Conservation (phyloP, 2,113 vertebrate species). For the Chelonoidis abingdonii region DNA sequence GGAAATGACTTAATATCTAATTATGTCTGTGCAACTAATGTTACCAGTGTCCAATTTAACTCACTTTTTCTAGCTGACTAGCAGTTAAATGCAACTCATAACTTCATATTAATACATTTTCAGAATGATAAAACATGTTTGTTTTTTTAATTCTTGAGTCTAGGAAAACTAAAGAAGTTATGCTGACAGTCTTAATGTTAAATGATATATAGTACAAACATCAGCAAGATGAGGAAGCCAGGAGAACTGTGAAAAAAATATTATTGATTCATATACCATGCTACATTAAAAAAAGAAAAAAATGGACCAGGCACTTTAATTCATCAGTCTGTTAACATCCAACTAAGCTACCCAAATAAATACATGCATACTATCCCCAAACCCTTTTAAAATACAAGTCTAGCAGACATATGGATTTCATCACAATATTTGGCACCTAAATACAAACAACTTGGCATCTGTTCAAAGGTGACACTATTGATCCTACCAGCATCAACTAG, state of each 20-base stretch:
- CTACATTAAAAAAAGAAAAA: background rate
- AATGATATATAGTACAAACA: background rate
- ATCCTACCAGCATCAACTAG: background rate
- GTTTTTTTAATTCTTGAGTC: background rate
- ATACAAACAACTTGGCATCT: background rate
- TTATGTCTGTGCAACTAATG: background rate
- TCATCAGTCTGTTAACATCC: background rate
- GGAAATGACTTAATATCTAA: fast-evolving
- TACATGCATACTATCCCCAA: fast-evolving
- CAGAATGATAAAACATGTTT: background rate
- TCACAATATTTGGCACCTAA: background rate
- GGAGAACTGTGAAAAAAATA: background rate
- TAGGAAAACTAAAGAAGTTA: background rate
- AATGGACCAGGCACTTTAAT: fast-evolving
- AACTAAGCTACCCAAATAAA: background rate
- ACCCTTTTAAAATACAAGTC: background rate
- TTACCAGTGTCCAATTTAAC: background rate
- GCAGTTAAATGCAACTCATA: background rate
- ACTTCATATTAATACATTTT: background rate
- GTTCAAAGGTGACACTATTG: fast-evolving
- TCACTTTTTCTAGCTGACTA: background rate
- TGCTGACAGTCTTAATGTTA: background rate
- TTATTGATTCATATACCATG: background rate
- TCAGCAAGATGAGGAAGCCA: background rate
- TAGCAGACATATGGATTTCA: background rate